Percentiles rank a stretch among this genome's conserved stretches.
Evolutionary conservation across 2,113 vertebrate genomes (phyloP).

Genomic region (Coracopsis vasa): DNA sequence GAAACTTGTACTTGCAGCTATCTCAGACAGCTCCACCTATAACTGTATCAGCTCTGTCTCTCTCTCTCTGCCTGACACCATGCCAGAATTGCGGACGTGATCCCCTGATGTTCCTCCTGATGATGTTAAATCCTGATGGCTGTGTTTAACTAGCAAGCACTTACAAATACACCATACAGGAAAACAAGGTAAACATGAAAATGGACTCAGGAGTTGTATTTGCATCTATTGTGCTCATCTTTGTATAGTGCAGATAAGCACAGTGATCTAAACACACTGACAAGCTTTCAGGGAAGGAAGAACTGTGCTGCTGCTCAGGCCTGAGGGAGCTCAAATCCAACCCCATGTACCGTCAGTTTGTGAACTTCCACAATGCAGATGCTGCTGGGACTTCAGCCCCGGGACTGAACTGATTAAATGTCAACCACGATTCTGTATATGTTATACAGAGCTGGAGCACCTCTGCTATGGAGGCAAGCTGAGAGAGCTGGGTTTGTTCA

Average conservation of each 20-base stretch:
- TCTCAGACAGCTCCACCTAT: conserved; percentile 47
- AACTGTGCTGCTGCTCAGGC: not conserved
- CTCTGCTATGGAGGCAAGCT: not conserved
- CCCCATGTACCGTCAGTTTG: not conserved
- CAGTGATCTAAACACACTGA: accelerated
- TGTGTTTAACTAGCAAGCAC: not conserved
- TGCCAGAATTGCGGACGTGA: conserved; percentile 25
- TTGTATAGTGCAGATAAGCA: accelerated
- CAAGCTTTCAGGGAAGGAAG: not conserved
- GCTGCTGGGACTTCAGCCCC: not conserved
- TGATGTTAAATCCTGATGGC: not conserved
- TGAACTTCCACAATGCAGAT: not conserved
- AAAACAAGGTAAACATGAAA: not conserved
- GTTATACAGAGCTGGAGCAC: not conserved
- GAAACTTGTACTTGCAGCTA: conserved; percentile 9
- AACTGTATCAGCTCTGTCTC: not conserved
- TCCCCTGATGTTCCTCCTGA: not conserved
- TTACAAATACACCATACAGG: not conserved
- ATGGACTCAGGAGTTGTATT: not conserved
- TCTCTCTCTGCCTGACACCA: not conserved
- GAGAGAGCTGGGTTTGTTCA: not conserved
- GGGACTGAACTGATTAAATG: not conserved
- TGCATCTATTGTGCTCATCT: not conserved
- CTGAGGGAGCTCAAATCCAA: not conserved
- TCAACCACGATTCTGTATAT: not conserved